These are phyloP conservation scores for Zootermopsis nevadensis DNA, from an alignment of 2,888 invertebrate species.

Conservation along the genomic window DNA sequence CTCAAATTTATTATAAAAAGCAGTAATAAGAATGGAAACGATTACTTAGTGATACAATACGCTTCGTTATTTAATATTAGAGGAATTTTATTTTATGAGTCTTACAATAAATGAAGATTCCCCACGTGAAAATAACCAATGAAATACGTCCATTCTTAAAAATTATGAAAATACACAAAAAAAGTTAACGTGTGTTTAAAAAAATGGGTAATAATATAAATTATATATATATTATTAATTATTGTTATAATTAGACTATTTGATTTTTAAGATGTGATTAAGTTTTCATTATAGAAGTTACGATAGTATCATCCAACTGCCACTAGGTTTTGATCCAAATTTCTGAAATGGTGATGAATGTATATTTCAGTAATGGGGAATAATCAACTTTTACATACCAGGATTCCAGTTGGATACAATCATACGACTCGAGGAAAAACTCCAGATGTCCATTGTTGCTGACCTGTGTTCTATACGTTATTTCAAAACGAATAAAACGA, in stretches of 20 bases:
- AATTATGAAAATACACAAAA: not conserved
- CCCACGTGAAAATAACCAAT: not conserved
- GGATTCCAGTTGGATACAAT: conserved; percentile 26
- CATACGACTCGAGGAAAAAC: conserved; percentile 22
- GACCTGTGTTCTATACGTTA: conserved; percentile 45
- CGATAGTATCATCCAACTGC: not conserved
- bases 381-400: conserved; percentile 40
- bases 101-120: not conserved
- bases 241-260: conserved; percentile 27
- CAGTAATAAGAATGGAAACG: not conserved
- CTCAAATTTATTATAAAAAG: conserved; percentile 8
- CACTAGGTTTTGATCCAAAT: not conserved
- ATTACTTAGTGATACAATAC: not conserved
- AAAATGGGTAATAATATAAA: conserved; percentile 26
- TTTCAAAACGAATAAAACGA: not conserved
- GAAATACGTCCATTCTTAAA: not conserved
- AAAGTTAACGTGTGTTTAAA: not conserved
- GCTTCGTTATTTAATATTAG: not conserved
- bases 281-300: conserved; percentile 3
- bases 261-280: conserved; percentile 27
- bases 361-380: not conserved
- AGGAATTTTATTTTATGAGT: not conserved
- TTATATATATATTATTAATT: conserved; percentile 15
- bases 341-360: conserved; percentile 4
- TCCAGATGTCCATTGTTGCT: conserved; percentile 53